Evolutionary conservation across 2,113 vertebrate genomes (phyloP), one percentile per base, ranked within the genome.

Genomic region (Empidonax traillii): DNA sequence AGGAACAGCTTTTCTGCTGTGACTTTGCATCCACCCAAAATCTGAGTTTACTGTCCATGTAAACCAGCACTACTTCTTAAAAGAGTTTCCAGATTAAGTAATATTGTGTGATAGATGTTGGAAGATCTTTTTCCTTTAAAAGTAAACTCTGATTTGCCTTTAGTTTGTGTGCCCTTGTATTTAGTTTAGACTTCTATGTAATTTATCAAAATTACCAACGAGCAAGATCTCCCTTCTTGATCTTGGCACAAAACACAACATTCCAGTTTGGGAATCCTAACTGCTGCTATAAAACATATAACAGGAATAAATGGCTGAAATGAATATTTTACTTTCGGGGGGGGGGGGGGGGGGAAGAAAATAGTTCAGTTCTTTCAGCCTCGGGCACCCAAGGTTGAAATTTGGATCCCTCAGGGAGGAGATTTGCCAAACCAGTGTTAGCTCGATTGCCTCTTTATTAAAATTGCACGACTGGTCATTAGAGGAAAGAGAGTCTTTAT

Each of bases 361-460:
- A 25, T 17, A 24, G 51, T 22, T 79, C 33, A 51, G 8, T 46
- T 85, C 81, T 80, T 72, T 56, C 65, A 87, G 55, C 37, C 53
- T 82, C 58, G 52, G 41, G 58, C 75, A 79, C 39, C 87, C 71
- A 83, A 82, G 55, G 58, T 12, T 94, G 81, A 92, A 85, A 90
- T 80, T 68, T 92, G 76, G 85, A 92, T 75, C 61, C 80, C 56
- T 86, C 31, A 14, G 85, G 74, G 68, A 56, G 41, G 51, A 86
- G 44, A 43, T 74, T 75, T 86, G 68, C 92, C 88, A 96, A 95
- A 81, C 61, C 79, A 51, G 59, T 89, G 76, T 58, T 86, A 87
- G 63, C 65, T 94, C 84, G 52, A 88, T 86, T 87, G 39, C 39
- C 71, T 93, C 76, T 56, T 86, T 80, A 90, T 92, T 92, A 83